These are phyloP conservation scores for Circaetus gallicus DNA, from an alignment of 2,113 vertebrate genomes.

Conservation along the genomic window DNA sequence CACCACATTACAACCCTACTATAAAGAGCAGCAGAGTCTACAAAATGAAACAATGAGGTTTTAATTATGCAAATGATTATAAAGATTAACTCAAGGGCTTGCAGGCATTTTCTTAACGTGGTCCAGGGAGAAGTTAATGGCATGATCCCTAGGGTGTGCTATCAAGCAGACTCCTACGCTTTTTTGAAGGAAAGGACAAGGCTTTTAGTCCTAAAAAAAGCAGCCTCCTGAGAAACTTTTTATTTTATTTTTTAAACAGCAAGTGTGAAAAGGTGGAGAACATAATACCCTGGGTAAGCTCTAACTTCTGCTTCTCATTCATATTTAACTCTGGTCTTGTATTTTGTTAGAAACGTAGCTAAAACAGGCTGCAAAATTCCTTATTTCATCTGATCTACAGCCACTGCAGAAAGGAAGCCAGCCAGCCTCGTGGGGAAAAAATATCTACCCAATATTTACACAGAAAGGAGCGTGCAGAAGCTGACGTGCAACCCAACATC, in stretches of 20 bases:
- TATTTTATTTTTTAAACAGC: neutral
- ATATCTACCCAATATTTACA: too few species aligned
- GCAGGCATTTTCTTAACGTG: neutral
- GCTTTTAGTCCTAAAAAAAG: neutral
- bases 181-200: neutral
- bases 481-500: neutral
- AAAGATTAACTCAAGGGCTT: neutral
- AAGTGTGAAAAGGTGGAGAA: neutral
- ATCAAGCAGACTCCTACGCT: accelerated
- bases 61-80: neutral
- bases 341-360: neutral
- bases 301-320: neutral
- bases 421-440: neutral
- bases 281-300: neutral
- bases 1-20: neutral
- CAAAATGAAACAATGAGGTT: neutral
- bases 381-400: neutral
- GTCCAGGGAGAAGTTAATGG: neutral
- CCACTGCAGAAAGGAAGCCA: neutral
- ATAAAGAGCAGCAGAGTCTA: neutral
- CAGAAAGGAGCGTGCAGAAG: neutral
- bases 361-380: neutral
- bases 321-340: neutral
- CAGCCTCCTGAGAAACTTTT: neutral
- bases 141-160: accelerated